Percentiles rank a stretch among this genome's conserved stretches.
These are phyloP conservation scores for Cepaea hortensis DNA, from an alignment of 2,888 invertebrate genomes.

Conservation along the genomic window DNA sequence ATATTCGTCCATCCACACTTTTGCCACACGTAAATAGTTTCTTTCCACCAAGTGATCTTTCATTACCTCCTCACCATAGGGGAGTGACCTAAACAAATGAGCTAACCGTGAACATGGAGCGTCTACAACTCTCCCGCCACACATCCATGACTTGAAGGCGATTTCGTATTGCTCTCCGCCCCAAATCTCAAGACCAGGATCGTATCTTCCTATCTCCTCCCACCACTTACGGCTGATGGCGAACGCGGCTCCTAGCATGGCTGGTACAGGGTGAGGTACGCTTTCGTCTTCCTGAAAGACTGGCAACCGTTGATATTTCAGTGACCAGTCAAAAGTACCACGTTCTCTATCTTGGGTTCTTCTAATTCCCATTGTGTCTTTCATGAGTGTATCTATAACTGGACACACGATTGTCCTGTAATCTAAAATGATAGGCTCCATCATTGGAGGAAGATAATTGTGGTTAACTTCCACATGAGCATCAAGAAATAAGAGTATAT, in stretches of 20 bases:
- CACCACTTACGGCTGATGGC: constrained; percentile 95
- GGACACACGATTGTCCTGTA: constrained; percentile 47
- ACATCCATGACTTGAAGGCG: constrained; percentile 85
- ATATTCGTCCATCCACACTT: constrained; percentile 43
- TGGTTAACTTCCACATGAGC: constrained; percentile 48
- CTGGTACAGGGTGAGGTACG: constrained; percentile 47
- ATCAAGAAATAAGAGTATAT: constrained; percentile 49
- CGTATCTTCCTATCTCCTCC: constrained; percentile 94
- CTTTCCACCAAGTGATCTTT: background rate
- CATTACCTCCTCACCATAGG: background rate
- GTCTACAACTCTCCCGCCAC: constrained; percentile 57
- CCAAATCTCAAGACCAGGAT: constrained; percentile 99
- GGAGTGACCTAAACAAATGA: constrained; percentile 41
- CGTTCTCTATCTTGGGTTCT: background rate
- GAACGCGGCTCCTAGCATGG: constrained; percentile 90
- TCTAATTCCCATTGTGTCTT: background rate
- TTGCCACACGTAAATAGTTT: constrained; percentile 20
- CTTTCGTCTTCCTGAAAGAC: constrained; percentile 18
- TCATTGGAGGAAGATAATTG: constrained; percentile 46
- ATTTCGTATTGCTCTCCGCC: constrained; percentile 96
- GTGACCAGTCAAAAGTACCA: constrained; percentile 17
- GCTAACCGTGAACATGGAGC: constrained; percentile 58
- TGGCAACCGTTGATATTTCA: background rate
- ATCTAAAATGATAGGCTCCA: constrained; percentile 32
- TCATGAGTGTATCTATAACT: constrained; percentile 24